Evolutionary conservation across 2,113 vertebrate genomes (phyloP), one percentile per base, ranked within the genome.

Genomic region (Erpornis zantholeuca): DNA sequence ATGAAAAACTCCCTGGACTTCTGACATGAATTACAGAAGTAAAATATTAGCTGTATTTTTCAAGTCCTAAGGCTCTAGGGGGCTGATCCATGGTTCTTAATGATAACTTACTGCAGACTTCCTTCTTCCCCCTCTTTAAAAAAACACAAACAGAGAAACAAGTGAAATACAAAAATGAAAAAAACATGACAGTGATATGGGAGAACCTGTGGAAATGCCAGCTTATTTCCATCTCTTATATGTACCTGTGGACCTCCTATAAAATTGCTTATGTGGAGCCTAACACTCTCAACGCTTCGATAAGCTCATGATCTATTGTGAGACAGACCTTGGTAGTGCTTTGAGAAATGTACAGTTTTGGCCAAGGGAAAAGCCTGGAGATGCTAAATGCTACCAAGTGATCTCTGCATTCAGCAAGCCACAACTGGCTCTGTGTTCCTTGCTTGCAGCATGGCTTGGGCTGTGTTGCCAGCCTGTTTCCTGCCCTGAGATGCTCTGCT

Each of bases 391-490:
- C 65, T 28, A 35, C 31, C 40, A 28, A 15, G 12, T 33, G 10
- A 45, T 56, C 20, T 12, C 59, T 78, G 21, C 7, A 40, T 64
- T 64, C 73, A 61, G 20, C 23, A 18, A 95, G 19, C 49, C 2
- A 1, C n/a, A 65, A 14, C 31, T 3, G 3, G 3, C 8, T 42
- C 5, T 1, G 5, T 38, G 71, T 47, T 82, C 35, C 16, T 89
- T 28, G 3, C 29, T 28, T 9, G 6, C 29, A 57, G 47, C 18
- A 14, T 1, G 2, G 45, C 61, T 71, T 0, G 3, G 35, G 28
- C 56, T 40, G 33, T 19, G 5, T 11, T 3, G 3, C 12, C 2
- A 4, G 33, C 44, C 10, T 1, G 19, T 53, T 2, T 2, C 33
- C 11, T 40, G 11, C 59, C 11, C 49, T 66, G n/a, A 8, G 13